phyloP scores from a whole-genome alignment of 1,140 invertebrate species.

The Calliopsis andreniformis region DNA sequence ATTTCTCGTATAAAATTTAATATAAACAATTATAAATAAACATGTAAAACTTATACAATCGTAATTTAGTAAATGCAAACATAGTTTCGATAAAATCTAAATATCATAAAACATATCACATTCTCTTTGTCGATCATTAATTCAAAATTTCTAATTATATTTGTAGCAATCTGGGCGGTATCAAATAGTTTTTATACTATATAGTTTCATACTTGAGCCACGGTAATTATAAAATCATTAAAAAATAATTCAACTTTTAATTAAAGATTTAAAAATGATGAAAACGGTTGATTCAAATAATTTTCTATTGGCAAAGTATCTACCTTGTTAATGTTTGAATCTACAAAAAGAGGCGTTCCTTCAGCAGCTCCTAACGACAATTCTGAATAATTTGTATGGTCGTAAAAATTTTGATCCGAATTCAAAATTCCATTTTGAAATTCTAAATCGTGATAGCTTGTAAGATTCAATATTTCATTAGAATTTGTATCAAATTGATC shows the following conservation, averaged over 20 bases:
- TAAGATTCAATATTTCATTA: conserved; percentile 70
- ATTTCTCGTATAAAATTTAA: neutral
- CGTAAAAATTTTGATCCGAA: conserved; percentile 67
- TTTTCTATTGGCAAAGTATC: conserved; percentile 66
- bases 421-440: conserved; percentile 65
- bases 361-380: conserved; percentile 67
- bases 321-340: conserved; percentile 64
- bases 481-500: conserved; percentile 72
- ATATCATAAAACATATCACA: conserved; percentile 31
- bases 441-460: conserved; percentile 67
- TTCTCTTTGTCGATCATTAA: neutral
- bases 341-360: conserved; percentile 61
- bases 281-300: conserved; percentile 67
- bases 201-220: neutral
- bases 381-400: conserved; percentile 69
- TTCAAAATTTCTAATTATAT: conserved; percentile 7
- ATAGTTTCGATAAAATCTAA: conserved; percentile 7
- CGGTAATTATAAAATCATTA: neutral
- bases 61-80: conserved; percentile 16
- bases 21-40: conserved; percentile 19
- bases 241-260: neutral
- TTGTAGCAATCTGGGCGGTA: neutral
- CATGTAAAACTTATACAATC: neutral
- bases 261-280: conserved; percentile 71
- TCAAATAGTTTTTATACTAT: neutral